Percentiles rank a stretch among this genome's conserved stretches.
Conservation (phyloP, 2,888 invertebrate species). For the Hermodice carunculata region DNA sequence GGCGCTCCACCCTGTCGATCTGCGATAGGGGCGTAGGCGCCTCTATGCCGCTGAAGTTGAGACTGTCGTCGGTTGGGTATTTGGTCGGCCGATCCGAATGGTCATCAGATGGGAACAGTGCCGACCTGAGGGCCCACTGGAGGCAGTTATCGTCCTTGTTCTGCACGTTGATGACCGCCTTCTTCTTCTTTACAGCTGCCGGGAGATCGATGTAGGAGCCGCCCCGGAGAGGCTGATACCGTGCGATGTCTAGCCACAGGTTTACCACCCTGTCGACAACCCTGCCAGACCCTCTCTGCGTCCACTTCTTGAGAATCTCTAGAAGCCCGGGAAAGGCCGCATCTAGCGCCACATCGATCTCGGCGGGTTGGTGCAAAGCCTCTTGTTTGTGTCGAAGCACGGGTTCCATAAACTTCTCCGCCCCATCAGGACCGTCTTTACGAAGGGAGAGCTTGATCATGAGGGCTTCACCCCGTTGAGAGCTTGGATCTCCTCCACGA, state of each 20-base stretch:
- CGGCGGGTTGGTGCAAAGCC: not conserved
- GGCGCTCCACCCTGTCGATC: no score
- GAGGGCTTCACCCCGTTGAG: no score
- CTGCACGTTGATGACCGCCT: conserved; percentile 16
- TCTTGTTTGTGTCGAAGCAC: not conserved
- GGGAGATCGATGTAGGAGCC: conserved; percentile 23
- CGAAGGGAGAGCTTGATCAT: no score
- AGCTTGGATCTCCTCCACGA: no score
- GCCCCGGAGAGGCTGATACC: conserved; percentile 12
- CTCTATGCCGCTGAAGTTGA: not conserved
- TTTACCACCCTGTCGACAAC: conserved; percentile 9
- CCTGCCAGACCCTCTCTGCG: conserved; percentile 21
- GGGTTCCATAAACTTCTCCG: no score
- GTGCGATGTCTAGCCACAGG: conserved; percentile 5
- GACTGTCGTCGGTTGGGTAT: not conserved
- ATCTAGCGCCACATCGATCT: conserved; percentile 5
- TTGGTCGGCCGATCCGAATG: no score
- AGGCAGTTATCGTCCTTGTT: conserved; percentile 23
- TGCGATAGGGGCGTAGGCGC: no score
- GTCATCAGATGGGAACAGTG: no score
- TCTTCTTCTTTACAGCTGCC: conserved; percentile 10
- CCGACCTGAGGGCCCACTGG: not conserved
- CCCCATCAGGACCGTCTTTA: no score
- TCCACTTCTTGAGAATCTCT: no score
- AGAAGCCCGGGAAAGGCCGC: no score